A percentile compares a stretch with the other conserved stretches of the same genome.
Evolutionary conservation across 1,140 invertebrate species (phyloP).

Genomic region (Ceratina australensis): DNA sequence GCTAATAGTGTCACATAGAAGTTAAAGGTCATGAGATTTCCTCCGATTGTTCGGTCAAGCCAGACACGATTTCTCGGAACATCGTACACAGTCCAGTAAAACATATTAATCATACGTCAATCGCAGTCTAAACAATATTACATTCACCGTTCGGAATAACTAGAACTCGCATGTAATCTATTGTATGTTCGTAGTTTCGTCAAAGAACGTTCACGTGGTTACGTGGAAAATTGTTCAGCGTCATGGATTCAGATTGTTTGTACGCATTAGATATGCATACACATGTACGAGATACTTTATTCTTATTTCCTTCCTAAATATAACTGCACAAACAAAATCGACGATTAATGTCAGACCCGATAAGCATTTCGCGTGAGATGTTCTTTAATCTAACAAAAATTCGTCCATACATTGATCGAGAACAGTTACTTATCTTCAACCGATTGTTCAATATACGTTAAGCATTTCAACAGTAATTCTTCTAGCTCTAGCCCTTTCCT

Average conservation of each 20-base stretch:
- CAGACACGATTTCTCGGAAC: slow-evolving; percentile 1
- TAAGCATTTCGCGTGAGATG: not conserved
- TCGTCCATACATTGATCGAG: not conserved
- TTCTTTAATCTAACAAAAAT: not conserved
- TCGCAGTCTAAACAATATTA: not conserved
- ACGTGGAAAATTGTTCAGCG: not conserved
- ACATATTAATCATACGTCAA: not conserved
- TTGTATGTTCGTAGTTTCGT: not conserved
- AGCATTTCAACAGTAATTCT: not conserved
- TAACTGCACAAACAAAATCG: slow-evolving; percentile 12
- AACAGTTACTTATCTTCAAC: not conserved
- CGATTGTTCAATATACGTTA: not conserved
- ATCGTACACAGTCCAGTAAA: not conserved
- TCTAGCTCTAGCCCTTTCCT: too few relatives aligned
- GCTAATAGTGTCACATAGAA: slow-evolving; percentile 37
- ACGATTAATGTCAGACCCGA: not conserved
- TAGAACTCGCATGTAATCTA: not conserved
- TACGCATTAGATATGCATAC: slow-evolving; percentile 4
- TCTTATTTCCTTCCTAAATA: slow-evolving; percentile 17
- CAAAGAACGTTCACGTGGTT: not conserved
- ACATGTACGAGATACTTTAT: not conserved
- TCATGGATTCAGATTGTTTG: not conserved
- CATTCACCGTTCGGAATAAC: not conserved
- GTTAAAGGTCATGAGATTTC: slow-evolving; percentile 75
- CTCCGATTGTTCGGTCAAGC: slow-evolving; percentile 69